Evolutionary conservation across 2,797 vertebrate species (phyloP), one percentile per base, ranked within the genome.

Genomic region (Malacoctenus gilli): DNA sequence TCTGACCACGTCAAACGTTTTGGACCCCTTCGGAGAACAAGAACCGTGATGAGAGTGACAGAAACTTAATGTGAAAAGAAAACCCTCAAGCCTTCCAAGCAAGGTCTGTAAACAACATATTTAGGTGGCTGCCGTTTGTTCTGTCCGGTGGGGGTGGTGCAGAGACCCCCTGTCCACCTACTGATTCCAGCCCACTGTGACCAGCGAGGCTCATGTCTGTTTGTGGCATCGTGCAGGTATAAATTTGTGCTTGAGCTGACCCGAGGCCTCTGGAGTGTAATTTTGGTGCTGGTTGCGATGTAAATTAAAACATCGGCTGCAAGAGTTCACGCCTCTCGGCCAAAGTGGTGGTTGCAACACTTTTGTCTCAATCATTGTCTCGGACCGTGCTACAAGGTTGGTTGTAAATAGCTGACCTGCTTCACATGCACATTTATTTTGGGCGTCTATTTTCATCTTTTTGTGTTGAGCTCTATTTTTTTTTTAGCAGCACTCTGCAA

Each of bases 291-390:
- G 77, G 70, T 70, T 60, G 12, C 56, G 68, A 62, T 65, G 65
- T 73, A 63, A 77, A 78, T 79, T 75, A 77, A 72, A 83, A 85
- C 77, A 69, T 57, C 75, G 66, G 56, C 72, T 75, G 30, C 41
- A 65, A 68, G 59, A 84, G 79, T 74, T 80, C 64, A 83, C 83
- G 66, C 79, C 83, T 85, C 82, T 79, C 22, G 23, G 63, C 12
- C 62, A 68, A 65, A 70, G 80, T 80, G 85, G 67, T 38, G 39
- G 55, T 71, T 70, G 51, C 65, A 25, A 73, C 59, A 32, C 71
- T 74, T 73, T 77, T 72, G 70, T 79, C 58, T 73, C 36, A 8
- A 32, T 64, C 41, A 53, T 64, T 65, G 67, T 75, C 67, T 60
- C 61, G 4, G 15, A 68, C 77, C 66, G 38, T 65, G 21, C 40